Conservation (phyloP, 2,113 vertebrate genomes). For the Pleuronectes platessa region DNA sequence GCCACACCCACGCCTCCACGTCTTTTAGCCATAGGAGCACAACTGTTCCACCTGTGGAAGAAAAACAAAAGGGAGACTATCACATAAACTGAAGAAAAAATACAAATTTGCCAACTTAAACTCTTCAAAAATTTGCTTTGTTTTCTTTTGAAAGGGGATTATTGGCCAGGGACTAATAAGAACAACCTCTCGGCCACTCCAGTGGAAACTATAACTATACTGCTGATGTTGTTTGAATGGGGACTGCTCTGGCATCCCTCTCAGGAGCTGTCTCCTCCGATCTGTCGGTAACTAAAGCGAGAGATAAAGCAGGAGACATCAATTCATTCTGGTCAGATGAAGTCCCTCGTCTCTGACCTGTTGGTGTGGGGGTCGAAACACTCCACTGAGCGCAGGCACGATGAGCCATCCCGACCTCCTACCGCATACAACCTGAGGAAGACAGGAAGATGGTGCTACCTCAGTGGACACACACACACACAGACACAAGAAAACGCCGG, state of each 20-base stretch:
- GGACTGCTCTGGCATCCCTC: constrained; percentile 22
- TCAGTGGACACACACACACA: constrained; percentile 21
- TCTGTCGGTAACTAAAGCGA: constrained; percentile 50
- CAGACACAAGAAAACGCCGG: background rate
- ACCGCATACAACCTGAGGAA: constrained; percentile 92
- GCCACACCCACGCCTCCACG: constrained; percentile 96
- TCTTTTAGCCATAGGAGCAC: constrained; percentile 96
- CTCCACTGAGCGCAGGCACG: constrained; percentile 97
- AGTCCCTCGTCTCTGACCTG: constrained; percentile 77
- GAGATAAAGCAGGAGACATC: constrained; percentile 34
- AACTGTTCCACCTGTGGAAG: constrained; percentile 91
- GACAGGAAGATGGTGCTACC: constrained; percentile 32
- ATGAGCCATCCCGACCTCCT: constrained; percentile 97
- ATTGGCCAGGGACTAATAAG: background rate
- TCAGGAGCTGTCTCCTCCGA: constrained; percentile 40
- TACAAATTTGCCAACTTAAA: background rate
- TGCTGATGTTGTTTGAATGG: constrained; percentile 19
- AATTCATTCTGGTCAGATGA: constrained; percentile 47
- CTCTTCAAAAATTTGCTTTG: background rate
- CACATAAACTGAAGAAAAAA: background rate
- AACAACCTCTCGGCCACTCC: background rate
- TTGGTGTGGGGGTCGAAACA: constrained; percentile 99
- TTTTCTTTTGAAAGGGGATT: background rate
- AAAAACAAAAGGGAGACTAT: constrained; percentile 35
- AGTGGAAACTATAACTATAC: constrained; percentile 21